A percentile compares a stretch with the other conserved stretches of the same genome.
phyloP scores from a whole-genome alignment of 1,140 invertebrate species.

The Paraescarpia echinospica region DNA sequence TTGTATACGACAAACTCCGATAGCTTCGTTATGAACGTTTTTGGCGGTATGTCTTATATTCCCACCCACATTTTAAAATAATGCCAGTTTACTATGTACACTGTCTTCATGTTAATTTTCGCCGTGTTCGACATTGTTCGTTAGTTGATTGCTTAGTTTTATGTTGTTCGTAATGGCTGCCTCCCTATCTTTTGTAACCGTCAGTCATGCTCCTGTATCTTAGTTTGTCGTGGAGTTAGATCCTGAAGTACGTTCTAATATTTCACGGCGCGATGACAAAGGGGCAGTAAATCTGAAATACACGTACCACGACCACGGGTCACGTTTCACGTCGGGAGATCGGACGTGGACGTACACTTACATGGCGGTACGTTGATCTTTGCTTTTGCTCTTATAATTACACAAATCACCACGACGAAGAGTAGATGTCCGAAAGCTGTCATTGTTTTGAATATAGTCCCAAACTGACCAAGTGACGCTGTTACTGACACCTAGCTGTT shows the following conservation, averaged over 20 bases:
- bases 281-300: not conserved
- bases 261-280: not conserved
- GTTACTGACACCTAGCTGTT: not conserved
- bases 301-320: too few relatives aligned
- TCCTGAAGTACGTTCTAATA: not conserved
- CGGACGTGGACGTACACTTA: not conserved
- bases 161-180: not conserved
- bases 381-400: not conserved
- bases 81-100: too few relatives aligned
- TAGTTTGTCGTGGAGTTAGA: not conserved
- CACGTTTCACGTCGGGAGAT: not conserved
- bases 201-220: not conserved
- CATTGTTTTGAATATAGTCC: not conserved
- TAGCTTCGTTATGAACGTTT: too few relatives aligned
- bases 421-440: not conserved
- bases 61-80: too few relatives aligned
- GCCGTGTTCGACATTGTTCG: not conserved
- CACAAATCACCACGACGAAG: not conserved
- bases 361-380: not conserved
- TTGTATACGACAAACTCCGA: too few relatives aligned
- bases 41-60: too few relatives aligned
- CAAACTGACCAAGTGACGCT: not conserved
- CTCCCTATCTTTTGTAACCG: not conserved
- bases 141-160: not conserved
- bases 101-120: too few relatives aligned